Evolutionary conservation across 2,797 vertebrate species (phyloP), one percentile per base, ranked within the genome.

Genomic region (Phylloscopus collybita): DNA sequence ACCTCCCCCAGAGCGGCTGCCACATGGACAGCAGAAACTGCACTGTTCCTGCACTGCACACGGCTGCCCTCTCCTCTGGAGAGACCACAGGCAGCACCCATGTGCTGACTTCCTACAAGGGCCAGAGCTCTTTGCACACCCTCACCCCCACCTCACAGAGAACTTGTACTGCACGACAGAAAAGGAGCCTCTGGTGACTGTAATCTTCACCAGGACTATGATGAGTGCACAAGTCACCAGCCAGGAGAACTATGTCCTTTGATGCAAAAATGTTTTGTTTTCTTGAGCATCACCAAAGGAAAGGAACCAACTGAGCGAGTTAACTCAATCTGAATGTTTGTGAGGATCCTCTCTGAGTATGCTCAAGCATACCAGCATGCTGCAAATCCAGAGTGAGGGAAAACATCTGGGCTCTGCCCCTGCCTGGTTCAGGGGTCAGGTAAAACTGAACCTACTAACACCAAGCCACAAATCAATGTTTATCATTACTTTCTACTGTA

Each of bases 221-320:
- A 40, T 0, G 0, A 10, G 1, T 4, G 13, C 53, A 47, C 49
- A 60, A 49, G 34, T 7, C 66, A 69, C 5, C 1, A 16, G 21
- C 32, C 72, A 70, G 45, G 36, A 91, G 47, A 91, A 70, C 20
- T 5, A 16, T 2, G 6, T 45, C 42, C 38, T 78, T 49, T 8
- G 15, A 30, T 1, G 15, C 38, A n/a, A 66, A 80, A 85, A 32
- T 3, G 5, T 44, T 74, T 59, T 9, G 23, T 18, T 71, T 80
- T 80, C 64, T 38, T 30, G 29, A 72, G 53, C 32, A 64, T 17
- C 64, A 50, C 61, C 4, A 5, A 71, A 62, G 38, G 36, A 54
- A 73, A 62, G 45, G 36, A 88, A 62, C 9, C 53, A 67, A 9
- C 8, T 7, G 10, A 6, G 11, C 1, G 18, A 92, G 29, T 42